A percentile compares a stretch with the other conserved stretches of the same genome.
Evolutionary conservation across 2,797 vertebrate genomes (phyloP).

Genomic region (Mormyrus proboscirostris): DNA sequence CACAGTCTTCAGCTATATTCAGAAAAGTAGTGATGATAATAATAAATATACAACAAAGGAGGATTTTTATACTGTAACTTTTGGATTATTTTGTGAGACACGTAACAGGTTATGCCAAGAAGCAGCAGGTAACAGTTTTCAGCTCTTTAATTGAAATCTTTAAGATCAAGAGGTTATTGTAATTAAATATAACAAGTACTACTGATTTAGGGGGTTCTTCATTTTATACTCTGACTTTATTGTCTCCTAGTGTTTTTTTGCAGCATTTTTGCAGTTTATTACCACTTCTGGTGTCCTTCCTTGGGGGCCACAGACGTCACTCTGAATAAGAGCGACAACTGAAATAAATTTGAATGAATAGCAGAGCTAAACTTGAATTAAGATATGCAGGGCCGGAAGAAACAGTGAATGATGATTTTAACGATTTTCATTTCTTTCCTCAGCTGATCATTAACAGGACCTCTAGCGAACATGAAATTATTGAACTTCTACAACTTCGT

Average conservation of each 20-base stretch:
- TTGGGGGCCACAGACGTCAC: background rate
- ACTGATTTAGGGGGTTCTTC: background rate
- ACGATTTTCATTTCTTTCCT: background rate
- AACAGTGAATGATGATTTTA: background rate
- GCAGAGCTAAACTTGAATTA: background rate
- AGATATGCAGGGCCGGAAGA: background rate
- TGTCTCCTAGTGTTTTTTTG: background rate
- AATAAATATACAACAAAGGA: background rate
- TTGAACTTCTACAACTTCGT: background rate
- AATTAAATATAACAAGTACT: background rate
- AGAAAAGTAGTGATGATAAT: background rate
- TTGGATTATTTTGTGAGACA: background rate
- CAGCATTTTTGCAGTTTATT: background rate
- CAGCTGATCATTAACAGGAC: background rate
- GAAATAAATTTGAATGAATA: background rate
- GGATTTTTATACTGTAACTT: background rate
- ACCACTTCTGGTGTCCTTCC: background rate
- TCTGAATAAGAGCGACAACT: background rate
- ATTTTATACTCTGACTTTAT: background rate
- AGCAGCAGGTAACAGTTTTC: background rate
- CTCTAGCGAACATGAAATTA: background rate
- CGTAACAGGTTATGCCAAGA: background rate
- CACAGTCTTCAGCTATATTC: background rate
- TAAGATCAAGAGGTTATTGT: background rate
- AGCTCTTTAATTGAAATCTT: background rate